Base-by-base conservation (phyloP, 92 coral and sea anemone genomes). In the Scolanthus callimorphus region DNA sequence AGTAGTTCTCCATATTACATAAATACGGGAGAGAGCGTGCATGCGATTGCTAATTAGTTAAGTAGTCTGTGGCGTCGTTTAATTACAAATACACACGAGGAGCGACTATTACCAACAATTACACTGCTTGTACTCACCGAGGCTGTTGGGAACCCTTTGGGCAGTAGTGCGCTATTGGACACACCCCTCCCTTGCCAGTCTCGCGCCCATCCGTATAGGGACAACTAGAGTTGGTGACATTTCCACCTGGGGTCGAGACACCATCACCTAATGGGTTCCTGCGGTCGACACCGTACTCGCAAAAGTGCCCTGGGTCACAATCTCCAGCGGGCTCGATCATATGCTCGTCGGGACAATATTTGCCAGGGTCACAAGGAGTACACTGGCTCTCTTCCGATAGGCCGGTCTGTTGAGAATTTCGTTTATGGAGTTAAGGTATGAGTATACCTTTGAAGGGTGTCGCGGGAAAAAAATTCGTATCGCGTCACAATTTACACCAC, bases 201-300 rank as follows among this genome's bases (percentile, higher is more conserved):
- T 92, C 98, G 34, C 79, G 61, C 10, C 94, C 98, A 48, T 92
- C 96, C 55, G 55, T 70, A 37, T 92, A 84, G 26, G 96, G 98
- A 29, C 98, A 92, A 1, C 96, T 78, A 23, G 71, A 61, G 37
- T 92, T 92, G 31, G 22, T 17, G 25, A 30, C 50, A 22, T 65
- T 74, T 6, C 60, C 74, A 38, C 75, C 74, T 30, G 66, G 53
- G n/a, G 53, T 51, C 1, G 86, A 51, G 8, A 65, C 59, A 39
- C 81, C 81, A 27, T 82, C 80, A 15, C 98, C 98, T 17, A 90
- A 58, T 21, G 98, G 98, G 31, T 66, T 74, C 9, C 90, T 73
- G 56, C 98, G 84, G 56, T 92, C 98, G 0, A 88, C 90, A 1
- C 98, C 96, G 63, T 84, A 89, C n/a, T 84, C 94, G 58, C 98